phyloP scores from a whole-genome alignment of 2,797 vertebrate genomes.

The Neopelma chrysocephalum region DNA sequence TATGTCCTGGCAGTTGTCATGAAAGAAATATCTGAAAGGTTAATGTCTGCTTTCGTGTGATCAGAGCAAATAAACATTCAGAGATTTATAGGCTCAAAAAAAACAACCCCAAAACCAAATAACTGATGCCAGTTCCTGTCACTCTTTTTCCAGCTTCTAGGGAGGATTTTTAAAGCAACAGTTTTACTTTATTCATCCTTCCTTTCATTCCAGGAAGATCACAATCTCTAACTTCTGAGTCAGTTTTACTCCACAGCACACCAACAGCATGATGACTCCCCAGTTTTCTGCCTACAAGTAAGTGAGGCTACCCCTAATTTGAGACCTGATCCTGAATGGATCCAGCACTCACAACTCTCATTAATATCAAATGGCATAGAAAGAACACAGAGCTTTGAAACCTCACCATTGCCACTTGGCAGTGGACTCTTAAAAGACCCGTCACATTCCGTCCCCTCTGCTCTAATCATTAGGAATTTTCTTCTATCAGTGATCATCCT shows the following conservation, averaged over 20 bases:
- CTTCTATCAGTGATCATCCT: background rate
- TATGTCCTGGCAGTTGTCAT: background rate
- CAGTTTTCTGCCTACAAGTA: background rate
- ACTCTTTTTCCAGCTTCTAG: background rate
- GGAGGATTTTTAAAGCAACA: background rate
- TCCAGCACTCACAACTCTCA: background rate
- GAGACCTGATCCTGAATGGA: background rate
- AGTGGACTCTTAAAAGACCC: background rate
- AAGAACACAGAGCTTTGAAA: background rate
- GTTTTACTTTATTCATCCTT: background rate
- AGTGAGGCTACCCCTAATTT: background rate
- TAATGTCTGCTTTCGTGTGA: background rate
- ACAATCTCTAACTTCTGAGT: background rate
- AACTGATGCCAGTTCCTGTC: background rate
- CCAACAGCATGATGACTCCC: background rate
- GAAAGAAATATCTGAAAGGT: background rate
- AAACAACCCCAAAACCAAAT: background rate
- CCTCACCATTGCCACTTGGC: background rate
- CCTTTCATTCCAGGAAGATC: background rate
- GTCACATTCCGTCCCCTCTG: background rate
- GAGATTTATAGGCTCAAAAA: background rate
- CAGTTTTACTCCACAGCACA: background rate
- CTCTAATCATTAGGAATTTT: background rate
- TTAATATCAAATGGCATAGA: background rate
- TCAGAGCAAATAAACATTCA: background rate